Evolutionary conservation across 2,113 vertebrate species (phyloP).

Genomic region (Hippocampus barbouri): DNA sequence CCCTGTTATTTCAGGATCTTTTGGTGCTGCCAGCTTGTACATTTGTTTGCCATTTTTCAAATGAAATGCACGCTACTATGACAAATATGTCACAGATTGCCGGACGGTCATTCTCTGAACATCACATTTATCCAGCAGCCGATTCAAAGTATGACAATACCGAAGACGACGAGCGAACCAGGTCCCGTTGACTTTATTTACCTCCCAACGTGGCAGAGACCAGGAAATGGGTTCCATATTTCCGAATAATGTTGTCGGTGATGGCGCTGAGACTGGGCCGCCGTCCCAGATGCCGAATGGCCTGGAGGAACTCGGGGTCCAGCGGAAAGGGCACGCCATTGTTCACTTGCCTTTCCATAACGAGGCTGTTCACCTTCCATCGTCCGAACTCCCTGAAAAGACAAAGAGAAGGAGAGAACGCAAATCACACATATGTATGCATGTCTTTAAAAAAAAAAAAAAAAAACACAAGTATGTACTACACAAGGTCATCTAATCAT

Average conservation of each 20-base stretch:
- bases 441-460: neutral
- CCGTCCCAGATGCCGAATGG: constrained; percentile 78
- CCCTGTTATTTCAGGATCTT: no score
- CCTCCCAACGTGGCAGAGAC: constrained; percentile 78
- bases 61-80: no score
- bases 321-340: constrained; percentile 75
- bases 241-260: constrained; percentile 78
- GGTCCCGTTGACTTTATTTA: constrained; percentile 41
- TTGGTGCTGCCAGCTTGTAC: no score
- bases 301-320: constrained; percentile 78
- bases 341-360: constrained; percentile 77
- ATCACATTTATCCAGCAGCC: neutral
- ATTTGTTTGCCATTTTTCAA: no score
- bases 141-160: neutral
- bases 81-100: no score
- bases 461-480: neutral
- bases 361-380: constrained; percentile 82
- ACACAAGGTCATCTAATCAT: neutral
- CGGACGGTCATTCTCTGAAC: no score
- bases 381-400: constrained; percentile 80
- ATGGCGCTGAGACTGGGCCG: constrained; percentile 72
- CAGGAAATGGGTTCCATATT: constrained; percentile 80
- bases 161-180: neutral
- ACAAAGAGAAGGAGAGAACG: constrained; percentile 32
- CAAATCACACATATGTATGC: constrained; percentile 11